Base-by-base conservation (phyloP, 2,888 invertebrate species). In the Pocota personata region DNA sequence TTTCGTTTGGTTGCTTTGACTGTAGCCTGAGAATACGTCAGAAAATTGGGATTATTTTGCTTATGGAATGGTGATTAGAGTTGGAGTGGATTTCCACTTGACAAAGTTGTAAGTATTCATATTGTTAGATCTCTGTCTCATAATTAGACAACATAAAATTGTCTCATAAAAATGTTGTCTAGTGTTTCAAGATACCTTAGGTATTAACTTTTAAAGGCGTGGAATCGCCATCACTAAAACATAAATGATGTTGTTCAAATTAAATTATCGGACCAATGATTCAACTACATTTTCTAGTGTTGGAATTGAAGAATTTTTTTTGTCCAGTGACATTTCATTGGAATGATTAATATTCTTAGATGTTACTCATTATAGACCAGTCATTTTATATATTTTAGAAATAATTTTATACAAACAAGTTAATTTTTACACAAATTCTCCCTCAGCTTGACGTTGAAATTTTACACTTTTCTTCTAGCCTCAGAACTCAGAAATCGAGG, bases 41-140 rank as follows among this genome's bases (percentile, higher is more conserved):
- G 50, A 48, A 37, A 48, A 50, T 24, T 58, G 30, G 46, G 43
- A 58, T 5, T 52, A 14, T 6, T 24, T 40, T 48, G 5, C n/a
- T 32, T 35, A 10, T 40, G 24, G 27, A 35, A 10, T 32, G 43
- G 16, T 7, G 43, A 10, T 69, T n/a, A n/a, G n/a, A n/a, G n/a
- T n/a, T 7, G 30, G 19, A 55, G 43, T 55, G 16, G 55, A 7
- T 16, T 16, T 32, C 62, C 43, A 52, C 62, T 64, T 64, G 62
- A 32, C 32, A 35, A 60, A 57, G 57, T 32, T 32, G 69, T 69
- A 40, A 40, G 40, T 40, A 14, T 14, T n/a, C n/a, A n/a, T n/a
- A n/a, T n/a, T n/a, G n/a, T 0, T 14, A 69, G 40, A 19, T 43
- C n/a, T n/a, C n/a, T n/a, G n/a, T n/a, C n/a, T 32, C 27, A 37